Evolutionary conservation across 2,797 vertebrate genomes (phyloP), one percentile per base, ranked within the genome.

Genomic region (Scomberomorus guttatus): DNA sequence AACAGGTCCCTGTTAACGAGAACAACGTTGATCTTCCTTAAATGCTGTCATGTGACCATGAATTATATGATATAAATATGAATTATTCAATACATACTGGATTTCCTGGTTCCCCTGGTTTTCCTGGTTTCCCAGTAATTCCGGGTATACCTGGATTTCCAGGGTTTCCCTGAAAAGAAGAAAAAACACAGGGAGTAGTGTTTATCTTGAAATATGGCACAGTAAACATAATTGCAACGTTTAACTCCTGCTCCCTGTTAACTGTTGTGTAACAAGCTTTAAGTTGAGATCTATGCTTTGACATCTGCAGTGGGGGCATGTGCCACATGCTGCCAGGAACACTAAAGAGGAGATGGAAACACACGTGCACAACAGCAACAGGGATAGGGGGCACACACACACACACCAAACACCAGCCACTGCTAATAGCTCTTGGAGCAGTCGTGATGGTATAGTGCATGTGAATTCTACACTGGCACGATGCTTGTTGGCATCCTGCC

Each of bases 141-240:
- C 98, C 98, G 55, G 97, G 95, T 90, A 96, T 95, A 94, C 98
- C 98, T 79, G 97, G 97, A 91, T 96, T 95, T 91, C 98, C 98
- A 9, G 98, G 97, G 75, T 63, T 93, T 94, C 98, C 98, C 98
- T 99, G 70, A 75, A 82, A 89, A 83, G 75, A 25, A 66, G 20
- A 72, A 57, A 65, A 39, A 39, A 46, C 32, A 51, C 32, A 79
- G 54, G 42, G 66, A 74, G 59, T 24, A 4, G 14, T 75, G 68
- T 84, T 90, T 81, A 82, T 46, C 72, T 72, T n/a, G 29, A 73
- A 82, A 73, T 25, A 68, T 69, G 57, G 44, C 77, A 72, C 76
- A 80, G 44, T 90, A 83, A 85, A 85, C 51, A 61, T 80, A 71
- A 88, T 69, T 68, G 65, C 73, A 80, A 72, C 29, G 0, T 88